Base-by-base conservation (phyloP, 2,797 vertebrate genomes). In the Hylomyscus alleni region DNA sequence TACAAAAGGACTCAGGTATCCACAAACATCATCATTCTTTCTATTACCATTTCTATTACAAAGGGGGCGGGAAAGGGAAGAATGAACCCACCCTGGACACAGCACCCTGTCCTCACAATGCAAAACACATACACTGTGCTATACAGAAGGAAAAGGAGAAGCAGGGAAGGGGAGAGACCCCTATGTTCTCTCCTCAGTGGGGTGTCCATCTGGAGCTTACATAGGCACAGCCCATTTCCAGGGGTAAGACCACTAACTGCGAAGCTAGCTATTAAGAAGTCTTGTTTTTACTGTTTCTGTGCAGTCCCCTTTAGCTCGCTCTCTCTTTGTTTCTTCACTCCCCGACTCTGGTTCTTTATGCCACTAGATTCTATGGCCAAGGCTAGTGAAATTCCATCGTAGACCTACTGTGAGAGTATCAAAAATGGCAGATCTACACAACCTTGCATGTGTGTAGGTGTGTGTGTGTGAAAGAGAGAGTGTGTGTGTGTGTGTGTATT, bases 1-100 rank as follows among this genome's bases (percentile, higher is more conserved):
- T 50, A 88, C 52, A 88, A 94, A 94, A 89, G 47, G 13, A 14
- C 50, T 22, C 80, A 37, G 44, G 76, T 96, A 75, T 89, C 77
- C 47, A 13, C 2, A 20, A 72, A 20, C 31, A 22, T 44, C 29
- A 29, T 24, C 11, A 6, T 88, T 78, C 73, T 77, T 72, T 93
- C 65, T 26, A 40, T 85, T 78, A 56, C 22, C 40, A 62, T 75
- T 69, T 76, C n/a, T 62, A 40, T 56, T 86, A 29, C n/a, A 10
- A 10, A 19, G 78, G 85, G n/a, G 1, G 1, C 62, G 54, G 19
- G 14, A 85, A 77, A 77, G 50, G 54, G 19, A 11, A 85, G 81
- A 77, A 54, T 40, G 73, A 26, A 19, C 4, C 37, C 3, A 31
- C 52, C 40, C 4, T 3, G 73, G n/a, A 29, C 47, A 44, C 14